phyloP scores from a whole-genome alignment of 35 echinoderm and acorn worm species.

The Heliocidaris erythrogramma region DNA sequence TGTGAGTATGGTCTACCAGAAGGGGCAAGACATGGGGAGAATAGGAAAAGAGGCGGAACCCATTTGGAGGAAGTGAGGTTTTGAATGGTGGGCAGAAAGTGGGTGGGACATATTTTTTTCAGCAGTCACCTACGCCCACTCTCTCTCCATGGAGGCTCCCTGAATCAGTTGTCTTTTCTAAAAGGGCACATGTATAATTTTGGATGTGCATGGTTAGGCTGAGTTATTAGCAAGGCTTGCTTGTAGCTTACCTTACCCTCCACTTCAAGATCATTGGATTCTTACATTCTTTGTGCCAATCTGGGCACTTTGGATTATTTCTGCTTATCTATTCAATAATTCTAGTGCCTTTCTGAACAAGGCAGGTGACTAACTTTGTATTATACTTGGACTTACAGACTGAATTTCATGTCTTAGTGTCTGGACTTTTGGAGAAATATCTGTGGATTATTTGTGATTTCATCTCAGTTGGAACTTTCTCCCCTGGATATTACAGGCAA shows the following conservation, averaged over 20 bases:
- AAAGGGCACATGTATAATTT: background rate
- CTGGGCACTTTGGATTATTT: conserved; percentile 10
- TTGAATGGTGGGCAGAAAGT: conserved; percentile 15
- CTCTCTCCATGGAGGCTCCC: background rate
- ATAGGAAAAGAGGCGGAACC: background rate
- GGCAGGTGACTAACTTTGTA: background rate
- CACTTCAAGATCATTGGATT: background rate
- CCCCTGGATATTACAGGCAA: conserved; percentile 30
- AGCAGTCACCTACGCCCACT: background rate
- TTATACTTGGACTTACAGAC: background rate
- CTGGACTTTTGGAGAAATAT: background rate
- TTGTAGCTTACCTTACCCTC: background rate
- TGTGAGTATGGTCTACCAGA: background rate
- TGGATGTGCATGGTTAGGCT: background rate
- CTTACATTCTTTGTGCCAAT: background rate
- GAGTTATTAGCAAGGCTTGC: background rate
- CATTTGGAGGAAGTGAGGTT: background rate
- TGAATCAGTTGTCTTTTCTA: background rate
- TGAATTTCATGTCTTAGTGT: background rate
- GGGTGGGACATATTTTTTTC: background rate
- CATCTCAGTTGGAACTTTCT: background rate
- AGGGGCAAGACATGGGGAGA: background rate
- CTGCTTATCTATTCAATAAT: background rate
- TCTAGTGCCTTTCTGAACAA: background rate
- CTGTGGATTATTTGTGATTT: background rate